Percentiles rank a stretch among this genome's conserved stretches.
These are phyloP conservation scores for Cistogaster globosa DNA, from an alignment of 2,888 invertebrate genomes.

Conservation along the genomic window DNA sequence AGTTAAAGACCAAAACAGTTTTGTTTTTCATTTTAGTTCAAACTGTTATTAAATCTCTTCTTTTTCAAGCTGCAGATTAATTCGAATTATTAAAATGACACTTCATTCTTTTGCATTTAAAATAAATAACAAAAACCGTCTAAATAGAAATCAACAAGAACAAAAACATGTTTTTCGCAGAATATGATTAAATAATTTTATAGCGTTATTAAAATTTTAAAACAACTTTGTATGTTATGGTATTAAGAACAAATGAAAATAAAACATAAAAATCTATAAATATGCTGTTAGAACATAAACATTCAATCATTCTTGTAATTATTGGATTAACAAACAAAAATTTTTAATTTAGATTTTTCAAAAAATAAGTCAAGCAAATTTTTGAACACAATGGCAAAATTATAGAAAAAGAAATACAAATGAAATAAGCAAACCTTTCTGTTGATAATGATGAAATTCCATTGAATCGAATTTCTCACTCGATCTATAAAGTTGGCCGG, in stretches of 20 bases:
- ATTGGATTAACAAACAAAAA: slow-evolving; percentile 1
- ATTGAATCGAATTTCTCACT: slow-evolving; percentile 86
- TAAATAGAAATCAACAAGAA: not conserved
- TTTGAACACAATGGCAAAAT: slow-evolving; percentile 55
- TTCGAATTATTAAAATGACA: not conserved
- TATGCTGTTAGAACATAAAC: slow-evolving; percentile 51
- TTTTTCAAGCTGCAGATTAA: too few species aligned
- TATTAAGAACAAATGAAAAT: not conserved
- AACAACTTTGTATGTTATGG: not conserved
- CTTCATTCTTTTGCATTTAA: too few species aligned
- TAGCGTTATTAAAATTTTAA: not conserved
- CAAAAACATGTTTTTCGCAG: not conserved
- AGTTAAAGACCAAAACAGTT: too few species aligned
- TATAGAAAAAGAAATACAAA: slow-evolving; percentile 39
- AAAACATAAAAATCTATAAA: slow-evolving; percentile 17
- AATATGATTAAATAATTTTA: not conserved
- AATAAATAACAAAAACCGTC: not conserved
- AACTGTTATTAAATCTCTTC: too few species aligned
- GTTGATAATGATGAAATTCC: slow-evolving; percentile 84
- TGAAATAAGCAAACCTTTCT: slow-evolving; percentile 81
- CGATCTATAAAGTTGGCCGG: slow-evolving; percentile 86
- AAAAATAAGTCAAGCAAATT: slow-evolving; percentile 48
- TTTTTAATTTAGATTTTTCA: slow-evolving; percentile 21
- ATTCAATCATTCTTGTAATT: slow-evolving; percentile 35
- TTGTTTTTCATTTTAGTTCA: too few species aligned